A percentile compares a stretch with the other conserved stretches of the same genome.
phyloP scores from a whole-genome alignment of 2,888 invertebrate genomes.

The Magallana nippona region DNA sequence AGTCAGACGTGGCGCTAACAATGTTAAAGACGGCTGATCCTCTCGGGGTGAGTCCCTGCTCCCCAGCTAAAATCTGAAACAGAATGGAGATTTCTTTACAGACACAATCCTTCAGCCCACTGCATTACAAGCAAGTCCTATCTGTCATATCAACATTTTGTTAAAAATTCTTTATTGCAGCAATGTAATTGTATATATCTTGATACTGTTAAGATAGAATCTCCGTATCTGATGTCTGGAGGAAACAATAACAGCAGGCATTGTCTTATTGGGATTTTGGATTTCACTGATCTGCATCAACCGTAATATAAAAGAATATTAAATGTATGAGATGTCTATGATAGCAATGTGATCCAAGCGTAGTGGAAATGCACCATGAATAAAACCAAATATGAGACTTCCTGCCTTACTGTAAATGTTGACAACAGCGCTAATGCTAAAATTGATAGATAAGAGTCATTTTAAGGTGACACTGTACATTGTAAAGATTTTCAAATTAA shows the following conservation, averaged over 20 bases:
- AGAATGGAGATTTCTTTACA: not conserved
- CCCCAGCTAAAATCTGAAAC: constrained; percentile 58
- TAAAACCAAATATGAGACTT: not conserved
- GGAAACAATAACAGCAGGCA: not conserved
- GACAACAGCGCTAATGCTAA: not conserved
- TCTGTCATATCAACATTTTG: no score
- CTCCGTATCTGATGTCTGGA: not conserved
- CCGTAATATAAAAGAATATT: not conserved
- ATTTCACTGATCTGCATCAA: not conserved
- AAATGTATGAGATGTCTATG: not conserved
- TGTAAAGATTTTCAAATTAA: not conserved
- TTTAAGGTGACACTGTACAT: not conserved
- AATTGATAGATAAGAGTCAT: not conserved
- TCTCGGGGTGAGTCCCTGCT: constrained; percentile 52
- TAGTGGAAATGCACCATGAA: not conserved
- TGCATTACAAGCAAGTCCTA: no score
- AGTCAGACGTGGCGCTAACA: constrained; percentile 50
- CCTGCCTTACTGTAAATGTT: not conserved
- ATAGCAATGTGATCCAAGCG: not conserved
- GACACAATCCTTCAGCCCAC: no score
- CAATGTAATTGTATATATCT: not conserved
- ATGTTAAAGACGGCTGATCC: constrained; percentile 62
- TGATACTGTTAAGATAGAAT: constrained; percentile 24
- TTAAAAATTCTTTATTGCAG: no score
- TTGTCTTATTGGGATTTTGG: not conserved